Percentiles rank a stretch among this genome's conserved stretches.
phyloP scores from a whole-genome alignment of 2,797 vertebrate species.

The Onychomys arenicola region DNA sequence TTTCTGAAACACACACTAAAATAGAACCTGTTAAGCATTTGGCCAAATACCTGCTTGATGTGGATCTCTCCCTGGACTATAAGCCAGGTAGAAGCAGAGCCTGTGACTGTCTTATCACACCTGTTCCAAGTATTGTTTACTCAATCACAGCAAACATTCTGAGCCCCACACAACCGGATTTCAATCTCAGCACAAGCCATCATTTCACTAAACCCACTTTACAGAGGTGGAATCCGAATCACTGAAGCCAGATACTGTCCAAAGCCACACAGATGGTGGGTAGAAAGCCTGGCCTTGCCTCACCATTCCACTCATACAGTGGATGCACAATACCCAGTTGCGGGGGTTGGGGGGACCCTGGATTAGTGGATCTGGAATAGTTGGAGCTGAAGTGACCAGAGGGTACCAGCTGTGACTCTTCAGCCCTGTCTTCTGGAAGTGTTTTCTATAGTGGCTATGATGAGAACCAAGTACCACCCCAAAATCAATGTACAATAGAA shows the following conservation, averaged over 20 bases:
- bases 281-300: neutral
- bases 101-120: neutral
- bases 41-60: neutral
- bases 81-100: neutral
- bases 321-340: neutral
- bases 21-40: neutral
- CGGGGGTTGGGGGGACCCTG: too few species aligned
- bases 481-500: neutral
- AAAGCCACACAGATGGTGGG: neutral
- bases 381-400: neutral
- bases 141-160: neutral
- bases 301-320: neutral
- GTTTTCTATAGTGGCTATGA: neutral
- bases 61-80: neutral
- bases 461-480: neutral
- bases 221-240: neutral
- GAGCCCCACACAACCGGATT: neutral
- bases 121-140: neutral
- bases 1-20: neutral
- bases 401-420: neutral
- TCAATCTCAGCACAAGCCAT: neutral
- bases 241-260: neutral
- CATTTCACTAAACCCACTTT: constrained; percentile 2
- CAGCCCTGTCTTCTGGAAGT: neutral
- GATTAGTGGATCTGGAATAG: neutral